A percentile compares a stretch with the other conserved stretches of the same genome.
Conservation (phyloP, 2,113 vertebrate species). For the Hippocampus barbouri region DNA sequence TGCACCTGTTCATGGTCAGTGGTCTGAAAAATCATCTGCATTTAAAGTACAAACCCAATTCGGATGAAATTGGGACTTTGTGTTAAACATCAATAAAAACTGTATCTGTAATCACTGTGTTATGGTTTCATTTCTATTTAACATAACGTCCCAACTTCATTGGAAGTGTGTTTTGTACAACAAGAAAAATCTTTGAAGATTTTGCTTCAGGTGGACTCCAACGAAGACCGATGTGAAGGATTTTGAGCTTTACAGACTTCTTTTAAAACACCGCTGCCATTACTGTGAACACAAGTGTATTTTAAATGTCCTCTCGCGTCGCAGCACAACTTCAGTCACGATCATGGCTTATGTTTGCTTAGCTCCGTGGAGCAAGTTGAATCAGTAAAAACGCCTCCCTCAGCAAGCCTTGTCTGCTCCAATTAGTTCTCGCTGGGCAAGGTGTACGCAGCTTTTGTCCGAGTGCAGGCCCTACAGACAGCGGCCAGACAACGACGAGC, state of each 20-base stretch:
- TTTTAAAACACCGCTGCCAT: background rate
- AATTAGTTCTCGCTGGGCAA: constrained; percentile 68
- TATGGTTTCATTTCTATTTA: too few species aligned
- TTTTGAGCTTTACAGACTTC: background rate
- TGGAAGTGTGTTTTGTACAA: too few species aligned
- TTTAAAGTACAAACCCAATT: background rate
- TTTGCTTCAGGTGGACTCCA: background rate
- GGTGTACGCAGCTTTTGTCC: constrained; percentile 75
- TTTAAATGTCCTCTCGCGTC: constrained; percentile 44
- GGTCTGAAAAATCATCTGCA: background rate
- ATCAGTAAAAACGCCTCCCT: constrained; percentile 75
- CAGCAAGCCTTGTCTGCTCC: constrained; percentile 72
- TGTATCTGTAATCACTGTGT: too few species aligned
- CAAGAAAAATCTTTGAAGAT: background rate
- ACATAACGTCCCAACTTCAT: too few species aligned
- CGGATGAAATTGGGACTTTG: too few species aligned
- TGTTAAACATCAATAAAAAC: too few species aligned
- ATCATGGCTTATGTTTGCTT: constrained; percentile 61
- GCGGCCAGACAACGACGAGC: constrained; percentile 72
- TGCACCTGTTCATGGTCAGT: constrained; percentile 8
- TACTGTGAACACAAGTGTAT: background rate
- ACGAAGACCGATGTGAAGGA: background rate
- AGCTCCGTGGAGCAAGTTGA: constrained; percentile 66
- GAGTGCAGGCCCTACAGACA: constrained; percentile 70
- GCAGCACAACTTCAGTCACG: constrained; percentile 48